These are phyloP conservation scores for Brachypodius melanocephalos DNA, from an alignment of 2,113 vertebrate species.

Conservation along the genomic window DNA sequence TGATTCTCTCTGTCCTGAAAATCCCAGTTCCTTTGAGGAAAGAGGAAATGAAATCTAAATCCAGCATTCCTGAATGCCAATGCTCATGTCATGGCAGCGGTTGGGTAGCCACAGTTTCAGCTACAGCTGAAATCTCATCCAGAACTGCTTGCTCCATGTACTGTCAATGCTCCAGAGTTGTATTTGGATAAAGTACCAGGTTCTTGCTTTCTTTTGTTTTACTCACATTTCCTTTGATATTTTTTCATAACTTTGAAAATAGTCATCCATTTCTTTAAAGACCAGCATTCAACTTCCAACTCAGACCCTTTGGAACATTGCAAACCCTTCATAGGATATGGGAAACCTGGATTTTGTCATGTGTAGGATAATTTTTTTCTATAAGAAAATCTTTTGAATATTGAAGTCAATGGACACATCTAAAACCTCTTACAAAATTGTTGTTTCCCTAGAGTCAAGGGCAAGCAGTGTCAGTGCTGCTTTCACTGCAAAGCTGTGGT, in stretches of 20 bases:
- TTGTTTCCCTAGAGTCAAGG: not conserved
- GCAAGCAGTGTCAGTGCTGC: not conserved
- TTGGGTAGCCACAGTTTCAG: not conserved
- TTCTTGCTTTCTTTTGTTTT: not conserved
- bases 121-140: not conserved
- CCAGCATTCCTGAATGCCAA: rapidly evolving
- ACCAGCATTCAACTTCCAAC: not conserved
- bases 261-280: not conserved
- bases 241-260: not conserved
- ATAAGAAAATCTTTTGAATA: not conserved
- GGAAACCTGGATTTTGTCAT: not conserved
- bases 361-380: not conserved
- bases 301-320: not conserved
- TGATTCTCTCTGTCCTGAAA: not conserved
- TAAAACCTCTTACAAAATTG: not conserved
- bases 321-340: not conserved
- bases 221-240: not conserved
- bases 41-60: not conserved
- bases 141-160: not conserved
- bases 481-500: not conserved
- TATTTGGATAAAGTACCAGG: not conserved
- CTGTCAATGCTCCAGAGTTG: not conserved
- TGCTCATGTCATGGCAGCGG: rapidly evolving
- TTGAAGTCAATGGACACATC: not conserved
- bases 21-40: not conserved